phyloP scores from a whole-genome alignment of 1,140 invertebrate genomes.

The Drosophila nannoptera region DNA sequence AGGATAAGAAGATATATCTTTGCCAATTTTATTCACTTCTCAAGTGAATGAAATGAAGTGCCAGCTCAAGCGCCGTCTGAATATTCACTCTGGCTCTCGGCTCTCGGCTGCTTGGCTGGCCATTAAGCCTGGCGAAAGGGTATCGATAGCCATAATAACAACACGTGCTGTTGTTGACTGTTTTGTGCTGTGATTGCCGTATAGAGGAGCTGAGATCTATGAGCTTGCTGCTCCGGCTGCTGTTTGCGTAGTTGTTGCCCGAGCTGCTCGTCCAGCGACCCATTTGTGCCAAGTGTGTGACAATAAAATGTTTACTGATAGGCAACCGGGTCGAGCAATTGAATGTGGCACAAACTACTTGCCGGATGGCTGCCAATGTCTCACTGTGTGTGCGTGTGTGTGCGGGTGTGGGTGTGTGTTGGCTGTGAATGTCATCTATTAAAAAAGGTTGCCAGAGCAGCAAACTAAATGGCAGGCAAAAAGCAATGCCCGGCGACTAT shows the following conservation, averaged over 20 bases:
- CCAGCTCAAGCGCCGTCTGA: neutral
- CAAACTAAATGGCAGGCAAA: slow-evolving; percentile 60
- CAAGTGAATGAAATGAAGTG: no score
- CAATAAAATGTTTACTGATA: slow-evolving; percentile 78
- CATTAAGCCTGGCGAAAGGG: slow-evolving; percentile 35
- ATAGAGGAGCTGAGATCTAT: slow-evolving; percentile 64
- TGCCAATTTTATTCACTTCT: no score
- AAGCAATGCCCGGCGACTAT: slow-evolving; percentile 66
- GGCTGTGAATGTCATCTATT: slow-evolving; percentile 60
- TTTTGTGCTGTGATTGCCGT: slow-evolving; percentile 71
- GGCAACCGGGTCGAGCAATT: slow-evolving; percentile 61
- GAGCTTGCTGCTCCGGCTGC: slow-evolving; percentile 11
- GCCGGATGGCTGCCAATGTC: slow-evolving; percentile 34
- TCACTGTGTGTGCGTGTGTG: slow-evolving; percentile 11
- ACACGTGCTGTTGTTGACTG: slow-evolving; percentile 71
- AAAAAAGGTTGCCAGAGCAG: slow-evolving; percentile 67
- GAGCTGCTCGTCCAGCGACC: slow-evolving; percentile 36
- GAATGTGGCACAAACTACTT: slow-evolving; percentile 73
- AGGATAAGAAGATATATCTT: no score
- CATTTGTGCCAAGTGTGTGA: slow-evolving; percentile 76
- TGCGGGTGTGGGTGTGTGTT: slow-evolving; percentile 22
- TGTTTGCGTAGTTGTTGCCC: slow-evolving; percentile 23
- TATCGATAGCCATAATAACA: slow-evolving; percentile 33
- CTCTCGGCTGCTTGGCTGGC: neutral
- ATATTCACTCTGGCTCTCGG: neutral